Percentiles rank a stretch among this genome's conserved stretches.
phyloP scores from a whole-genome alignment of 1,140 invertebrate species.

The Periplaneta americana region DNA sequence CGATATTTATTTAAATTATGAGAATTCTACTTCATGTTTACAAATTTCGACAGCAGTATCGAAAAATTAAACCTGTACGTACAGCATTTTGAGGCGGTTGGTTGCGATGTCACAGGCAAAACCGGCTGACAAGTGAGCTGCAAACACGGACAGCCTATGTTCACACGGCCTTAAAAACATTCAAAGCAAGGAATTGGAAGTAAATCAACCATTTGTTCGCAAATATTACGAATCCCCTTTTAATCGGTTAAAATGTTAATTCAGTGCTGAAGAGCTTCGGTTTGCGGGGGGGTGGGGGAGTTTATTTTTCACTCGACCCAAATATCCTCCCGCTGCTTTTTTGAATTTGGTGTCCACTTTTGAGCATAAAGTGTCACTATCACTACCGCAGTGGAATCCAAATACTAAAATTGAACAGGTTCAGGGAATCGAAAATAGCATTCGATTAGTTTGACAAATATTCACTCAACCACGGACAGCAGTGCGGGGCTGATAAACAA shows the following conservation, averaged over 20 bases:
- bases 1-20: no score
- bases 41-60: no score
- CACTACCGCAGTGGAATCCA: not conserved
- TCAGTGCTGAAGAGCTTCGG: not conserved
- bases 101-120: no score
- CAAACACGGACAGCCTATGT: no score
- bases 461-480: not conserved
- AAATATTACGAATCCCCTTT: not conserved
- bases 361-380: not conserved
- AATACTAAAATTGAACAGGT: not conserved
- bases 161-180: not conserved
- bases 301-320: not conserved
- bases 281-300: not conserved
- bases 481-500: not conserved
- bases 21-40: no score
- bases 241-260: not conserved
- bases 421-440: not conserved
- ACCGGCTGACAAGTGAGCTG: no score
- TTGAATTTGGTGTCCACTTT: not conserved
- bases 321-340: not conserved
- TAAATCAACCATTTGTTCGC: not conserved
- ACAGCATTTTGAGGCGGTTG: no score
- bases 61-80: no score
- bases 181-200: not conserved
- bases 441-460: not conserved